A percentile compares a stretch with the other conserved stretches of the same genome.
Evolutionary conservation across 2,888 invertebrate genomes (phyloP).

Genomic region (Bruchidius siliquastri): DNA sequence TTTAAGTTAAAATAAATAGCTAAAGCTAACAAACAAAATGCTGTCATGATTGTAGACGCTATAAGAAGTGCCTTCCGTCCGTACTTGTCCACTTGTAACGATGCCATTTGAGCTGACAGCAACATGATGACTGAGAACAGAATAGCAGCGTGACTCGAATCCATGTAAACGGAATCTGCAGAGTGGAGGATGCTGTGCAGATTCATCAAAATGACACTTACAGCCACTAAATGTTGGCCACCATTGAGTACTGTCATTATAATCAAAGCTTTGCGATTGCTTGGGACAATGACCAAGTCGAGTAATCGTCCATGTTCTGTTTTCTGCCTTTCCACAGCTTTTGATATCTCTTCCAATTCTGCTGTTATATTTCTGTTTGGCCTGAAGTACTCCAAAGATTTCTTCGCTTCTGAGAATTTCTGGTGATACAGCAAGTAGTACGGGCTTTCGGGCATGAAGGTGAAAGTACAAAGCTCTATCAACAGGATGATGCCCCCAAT

Average conservation of each 20-base stretch:
- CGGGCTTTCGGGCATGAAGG: constrained; percentile 43
- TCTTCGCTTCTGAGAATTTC: constrained; percentile 34
- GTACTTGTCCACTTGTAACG: constrained; percentile 40
- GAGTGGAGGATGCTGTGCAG: constrained; percentile 41
- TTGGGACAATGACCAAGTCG: constrained; percentile 38
- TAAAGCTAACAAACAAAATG: constrained; percentile 35
- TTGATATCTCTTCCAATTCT: constrained; percentile 38
- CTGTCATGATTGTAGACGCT: constrained; percentile 39
- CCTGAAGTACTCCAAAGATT: constrained; percentile 34
- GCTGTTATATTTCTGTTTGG: constrained; percentile 31
- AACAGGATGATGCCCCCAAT: constrained; percentile 37
- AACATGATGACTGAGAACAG: constrained; percentile 43
- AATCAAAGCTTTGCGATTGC: constrained; percentile 41
- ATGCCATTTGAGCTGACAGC: constrained; percentile 35
- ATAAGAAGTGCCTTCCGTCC: constrained; percentile 40
- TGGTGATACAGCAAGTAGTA: constrained; percentile 39
- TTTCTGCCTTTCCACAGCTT: constrained; percentile 37
- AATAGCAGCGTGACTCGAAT: constrained; percentile 38
- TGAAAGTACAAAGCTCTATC: constrained; percentile 36
- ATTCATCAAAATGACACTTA: constrained; percentile 46
- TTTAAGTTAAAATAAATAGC: constrained; percentile 43
- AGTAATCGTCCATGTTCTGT: constrained; percentile 37
- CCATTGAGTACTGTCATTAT: constrained; percentile 43
- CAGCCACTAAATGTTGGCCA: constrained; percentile 43
- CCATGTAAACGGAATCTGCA: constrained; percentile 38